Percentiles rank a stretch among this genome's conserved stretches.
phyloP scores from a whole-genome alignment of 2,113 vertebrate genomes.

The Gadus chalcogrammus region DNA sequence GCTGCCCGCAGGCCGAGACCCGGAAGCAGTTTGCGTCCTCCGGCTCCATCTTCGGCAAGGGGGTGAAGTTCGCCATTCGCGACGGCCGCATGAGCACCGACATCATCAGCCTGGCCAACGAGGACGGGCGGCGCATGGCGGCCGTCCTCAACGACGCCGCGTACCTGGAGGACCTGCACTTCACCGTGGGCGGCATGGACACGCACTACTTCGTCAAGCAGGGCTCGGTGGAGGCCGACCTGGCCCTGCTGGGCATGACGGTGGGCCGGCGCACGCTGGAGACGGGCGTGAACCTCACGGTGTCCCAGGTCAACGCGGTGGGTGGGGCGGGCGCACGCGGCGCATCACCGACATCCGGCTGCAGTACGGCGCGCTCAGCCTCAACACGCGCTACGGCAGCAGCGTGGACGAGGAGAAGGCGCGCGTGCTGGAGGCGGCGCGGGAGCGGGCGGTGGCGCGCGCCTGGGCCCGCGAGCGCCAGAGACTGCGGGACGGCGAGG shows the following conservation, averaged over 20 bases:
- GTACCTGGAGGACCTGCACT: constrained; percentile 91
- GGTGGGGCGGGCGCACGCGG: constrained; percentile 86
- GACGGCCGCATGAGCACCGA: constrained; percentile 86
- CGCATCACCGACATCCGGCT: constrained; percentile 95
- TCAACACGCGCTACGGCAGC: constrained; percentile 93
- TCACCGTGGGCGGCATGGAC: constrained; percentile 87
- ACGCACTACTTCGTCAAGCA: constrained; percentile 94
- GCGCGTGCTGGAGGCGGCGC: constrained; percentile 87
- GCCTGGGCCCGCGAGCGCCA: constrained; percentile 91
- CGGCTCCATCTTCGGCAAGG: constrained; percentile 90
- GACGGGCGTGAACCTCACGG: constrained; percentile 92
- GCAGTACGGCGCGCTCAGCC: constrained; percentile 79
- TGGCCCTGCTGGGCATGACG: constrained; percentile 90
- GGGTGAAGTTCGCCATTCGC: constrained; percentile 91
- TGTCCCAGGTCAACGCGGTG: constrained; percentile 93
- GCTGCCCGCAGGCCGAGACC: constrained; percentile 79
- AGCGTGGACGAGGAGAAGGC: constrained; percentile 89
- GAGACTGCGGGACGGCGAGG: constrained; percentile 92
- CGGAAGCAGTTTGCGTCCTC: constrained; percentile 81
- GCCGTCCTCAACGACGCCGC: constrained; percentile 87
- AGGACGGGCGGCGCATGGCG: constrained; percentile 88
- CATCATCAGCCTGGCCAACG: constrained; percentile 92
- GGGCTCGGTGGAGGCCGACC: constrained; percentile 84
- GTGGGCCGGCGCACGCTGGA: constrained; percentile 90
- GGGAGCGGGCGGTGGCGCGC: constrained; percentile 83